These are phyloP conservation scores for Andrena dorsata DNA, from an alignment of 2,888 invertebrate species.

Conservation along the genomic window DNA sequence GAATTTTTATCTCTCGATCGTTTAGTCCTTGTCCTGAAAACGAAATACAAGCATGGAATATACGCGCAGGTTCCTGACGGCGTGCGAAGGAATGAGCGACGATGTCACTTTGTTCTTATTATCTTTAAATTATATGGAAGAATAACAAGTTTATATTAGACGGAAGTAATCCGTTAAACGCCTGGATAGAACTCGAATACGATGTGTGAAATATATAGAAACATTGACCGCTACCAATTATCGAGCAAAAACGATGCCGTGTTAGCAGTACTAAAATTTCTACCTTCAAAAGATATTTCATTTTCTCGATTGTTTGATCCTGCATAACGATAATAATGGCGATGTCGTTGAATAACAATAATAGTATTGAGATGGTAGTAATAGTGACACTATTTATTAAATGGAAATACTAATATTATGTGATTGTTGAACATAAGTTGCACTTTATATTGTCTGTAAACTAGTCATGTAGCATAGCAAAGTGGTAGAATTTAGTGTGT, in stretches of 20 bases:
- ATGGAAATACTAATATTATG: slow-evolving; percentile 60
- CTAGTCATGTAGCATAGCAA: slow-evolving; percentile 70
- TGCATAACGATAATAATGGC: slow-evolving; percentile 18
- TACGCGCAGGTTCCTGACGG: slow-evolving; percentile 34
- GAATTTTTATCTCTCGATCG: slow-evolving; percentile 33
- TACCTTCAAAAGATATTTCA: slow-evolving; percentile 22
- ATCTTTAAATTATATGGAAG: slow-evolving; percentile 16
- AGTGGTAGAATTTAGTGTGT: slow-evolving; percentile 59
- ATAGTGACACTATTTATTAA: slow-evolving; percentile 50
- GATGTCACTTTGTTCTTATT: slow-evolving; percentile 19
- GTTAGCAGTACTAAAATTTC: slow-evolving; percentile 13
- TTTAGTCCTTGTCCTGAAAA: slow-evolving; percentile 21
- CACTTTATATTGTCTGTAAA: slow-evolving; percentile 68
- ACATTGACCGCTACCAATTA: slow-evolving; percentile 23
- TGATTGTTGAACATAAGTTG: slow-evolving; percentile 59
- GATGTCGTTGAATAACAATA: slow-evolving; percentile 45
- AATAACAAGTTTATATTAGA: slow-evolving; percentile 20
- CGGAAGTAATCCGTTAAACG: slow-evolving; percentile 17
- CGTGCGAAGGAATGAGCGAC: slow-evolving; percentile 9
- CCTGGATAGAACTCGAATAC: slow-evolving; percentile 24
- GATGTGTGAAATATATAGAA: slow-evolving; percentile 22
- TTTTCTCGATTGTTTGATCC: slow-evolving; percentile 19
- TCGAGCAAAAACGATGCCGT: neutral
- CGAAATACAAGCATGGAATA: slow-evolving; percentile 18
- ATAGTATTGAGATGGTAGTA: slow-evolving; percentile 46